Percentiles rank a stretch among this genome's conserved stretches.
phyloP scores from a whole-genome alignment of 2,888 invertebrate species.

The Sminthurinus aureus region DNA sequence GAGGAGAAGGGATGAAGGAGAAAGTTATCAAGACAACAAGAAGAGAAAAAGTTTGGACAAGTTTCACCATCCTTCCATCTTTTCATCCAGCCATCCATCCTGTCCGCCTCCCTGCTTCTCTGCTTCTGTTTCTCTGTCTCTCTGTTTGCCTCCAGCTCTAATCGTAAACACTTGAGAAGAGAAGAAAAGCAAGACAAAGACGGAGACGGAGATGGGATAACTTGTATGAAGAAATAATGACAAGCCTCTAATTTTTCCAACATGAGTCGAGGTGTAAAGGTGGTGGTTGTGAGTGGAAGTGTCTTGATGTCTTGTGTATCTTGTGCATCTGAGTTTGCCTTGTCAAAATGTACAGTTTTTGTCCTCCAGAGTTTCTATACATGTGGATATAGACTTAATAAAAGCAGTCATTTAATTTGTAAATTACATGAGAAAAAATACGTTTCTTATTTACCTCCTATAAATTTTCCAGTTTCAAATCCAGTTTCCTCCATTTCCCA shows the following conservation, averaged over 20 bases:
- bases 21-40: too few relatives aligned
- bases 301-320: too few relatives aligned
- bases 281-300: too few relatives aligned
- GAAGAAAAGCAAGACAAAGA: neutral
- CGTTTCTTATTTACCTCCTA: neutral
- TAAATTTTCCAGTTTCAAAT: neutral
- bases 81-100: too few relatives aligned
- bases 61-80: too few relatives aligned
- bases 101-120: too few relatives aligned
- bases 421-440: neutral
- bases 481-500: neutral
- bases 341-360: too few relatives aligned
- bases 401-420: neutral
- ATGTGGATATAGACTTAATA: too few relatives aligned
- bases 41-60: too few relatives aligned
- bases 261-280: constrained; percentile 4
- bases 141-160: neutral
- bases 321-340: too few relatives aligned
- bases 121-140: neutral
- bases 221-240: neutral
- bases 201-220: neutral
- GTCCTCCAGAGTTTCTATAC: too few relatives aligned
- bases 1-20: too few relatives aligned
- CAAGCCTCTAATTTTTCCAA: neutral
- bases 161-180: neutral